phyloP scores from a whole-genome alignment of 64 coral and sea anemone genomes.

The Pocillopora verrucosa region DNA sequence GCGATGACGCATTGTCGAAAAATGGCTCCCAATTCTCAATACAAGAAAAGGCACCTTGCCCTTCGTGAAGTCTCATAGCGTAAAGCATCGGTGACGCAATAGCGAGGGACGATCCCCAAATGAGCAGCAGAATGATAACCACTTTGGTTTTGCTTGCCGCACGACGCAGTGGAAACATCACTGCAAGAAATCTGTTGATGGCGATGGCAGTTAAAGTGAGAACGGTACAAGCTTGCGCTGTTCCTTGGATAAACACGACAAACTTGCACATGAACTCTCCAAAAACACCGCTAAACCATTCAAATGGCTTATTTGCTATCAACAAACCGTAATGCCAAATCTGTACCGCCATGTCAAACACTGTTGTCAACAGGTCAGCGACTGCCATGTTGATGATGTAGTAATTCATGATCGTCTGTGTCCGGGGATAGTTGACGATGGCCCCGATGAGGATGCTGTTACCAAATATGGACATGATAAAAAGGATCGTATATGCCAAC shows the following conservation, averaged over 20 bases:
- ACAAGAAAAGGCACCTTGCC: neutral
- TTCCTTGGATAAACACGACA: constrained; percentile 74
- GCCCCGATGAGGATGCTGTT: constrained; percentile 14
- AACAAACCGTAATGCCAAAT: constrained; percentile 58
- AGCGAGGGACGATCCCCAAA: constrained; percentile 33
- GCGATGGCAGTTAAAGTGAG: constrained; percentile 62
- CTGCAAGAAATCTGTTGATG: constrained; percentile 63
- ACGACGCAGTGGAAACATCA: constrained; percentile 39
- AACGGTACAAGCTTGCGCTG: constrained; percentile 70
- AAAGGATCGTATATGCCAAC: constrained; percentile 6
- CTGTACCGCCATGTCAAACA: constrained; percentile 78
- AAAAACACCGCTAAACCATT: constrained; percentile 57
- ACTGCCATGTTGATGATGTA: constrained; percentile 86
- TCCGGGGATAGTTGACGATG: constrained; percentile 11
- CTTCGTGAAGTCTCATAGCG: neutral
- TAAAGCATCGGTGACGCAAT: constrained; percentile 59
- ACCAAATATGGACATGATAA: constrained; percentile 19
- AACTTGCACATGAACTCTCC: constrained; percentile 80
- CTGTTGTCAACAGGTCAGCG: constrained; percentile 85
- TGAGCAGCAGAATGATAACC: constrained; percentile 8
- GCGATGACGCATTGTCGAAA: constrained; percentile 1
- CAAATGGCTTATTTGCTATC: constrained; percentile 52
- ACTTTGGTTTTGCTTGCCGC: neutral
- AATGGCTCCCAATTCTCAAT: constrained; percentile 40
- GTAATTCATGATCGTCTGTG: constrained; percentile 71